Conservation (phyloP, 1,140 invertebrate genomes). For the Macrocentrus cingulum region DNA sequence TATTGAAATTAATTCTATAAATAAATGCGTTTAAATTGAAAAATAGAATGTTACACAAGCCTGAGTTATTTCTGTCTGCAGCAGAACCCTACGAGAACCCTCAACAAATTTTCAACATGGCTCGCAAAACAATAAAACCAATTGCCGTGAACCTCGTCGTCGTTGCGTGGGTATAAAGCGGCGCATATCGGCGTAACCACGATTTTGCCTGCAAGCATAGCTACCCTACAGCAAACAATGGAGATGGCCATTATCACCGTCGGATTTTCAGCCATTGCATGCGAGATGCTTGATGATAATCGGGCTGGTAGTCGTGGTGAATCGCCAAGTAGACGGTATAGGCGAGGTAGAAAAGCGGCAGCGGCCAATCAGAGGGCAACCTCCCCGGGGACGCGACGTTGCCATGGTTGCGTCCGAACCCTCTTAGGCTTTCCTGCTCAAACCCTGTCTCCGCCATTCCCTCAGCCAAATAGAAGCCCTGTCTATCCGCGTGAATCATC, state of each 20-base stretch:
- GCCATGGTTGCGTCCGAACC: slow-evolving; percentile 58
- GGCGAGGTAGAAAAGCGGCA: slow-evolving; percentile 52
- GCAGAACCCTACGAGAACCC: too few species aligned
- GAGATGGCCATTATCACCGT: slow-evolving; percentile 13
- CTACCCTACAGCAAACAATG: not conserved
- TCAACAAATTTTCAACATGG: too few species aligned
- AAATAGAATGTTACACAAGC: too few species aligned
- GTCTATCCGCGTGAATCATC: too few species aligned
- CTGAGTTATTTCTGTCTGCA: too few species aligned
- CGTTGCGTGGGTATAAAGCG: too few species aligned
- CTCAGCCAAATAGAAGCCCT: slow-evolving; percentile 2
- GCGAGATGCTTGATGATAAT: slow-evolving; percentile 48
- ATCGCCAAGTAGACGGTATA: slow-evolving; percentile 36
- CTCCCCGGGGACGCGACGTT: slow-evolving; percentile 57
- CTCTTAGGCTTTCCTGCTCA: slow-evolving; percentile 54
- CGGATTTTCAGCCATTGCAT: slow-evolving; percentile 35
- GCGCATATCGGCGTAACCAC: too few species aligned
- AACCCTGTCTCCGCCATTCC: slow-evolving; percentile 41
- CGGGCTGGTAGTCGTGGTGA: slow-evolving; percentile 29
- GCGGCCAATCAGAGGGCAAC: slow-evolving; percentile 58
- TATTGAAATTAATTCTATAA: too few species aligned
- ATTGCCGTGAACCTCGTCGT: too few species aligned
- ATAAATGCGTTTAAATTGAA: too few species aligned
- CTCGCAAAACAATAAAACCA: too few species aligned
- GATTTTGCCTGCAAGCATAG: too few species aligned